Base-by-base conservation (phyloP, 2,888 invertebrate genomes). In the Caenorhabditis doughertyi region DNA sequence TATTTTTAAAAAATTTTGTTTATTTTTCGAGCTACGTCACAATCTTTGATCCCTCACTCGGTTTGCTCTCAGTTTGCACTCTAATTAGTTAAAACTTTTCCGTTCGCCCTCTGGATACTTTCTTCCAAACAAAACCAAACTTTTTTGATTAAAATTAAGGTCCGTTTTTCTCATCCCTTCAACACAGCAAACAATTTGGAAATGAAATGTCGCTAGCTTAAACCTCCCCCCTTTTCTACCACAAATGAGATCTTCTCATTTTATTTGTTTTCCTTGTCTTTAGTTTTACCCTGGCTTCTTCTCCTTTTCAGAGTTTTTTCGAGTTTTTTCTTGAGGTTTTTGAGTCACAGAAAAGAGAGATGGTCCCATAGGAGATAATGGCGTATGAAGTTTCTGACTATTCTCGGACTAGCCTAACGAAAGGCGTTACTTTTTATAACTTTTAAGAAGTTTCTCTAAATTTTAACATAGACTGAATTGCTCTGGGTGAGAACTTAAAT, bases 171-270 rank as follows among this genome's bases (percentile, higher is more conserved):
- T 16, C 25, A 25, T 42, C 2, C 23, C 42, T 27, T 39, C n/a
- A 42, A 13, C 13, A 13, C 23, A 65, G 73, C 73, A 73, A 73
- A 73, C 73, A 73, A 55, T 73, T 73, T 64, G 21, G 35, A 73
- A 72, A 72, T 27, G 72, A 62, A 62, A 72, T 56, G 53, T 44
- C 55, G 42, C 21, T 39, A 5, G 25, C 21, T 29, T 11, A 18
- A 29, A 44, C 55, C 21, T 21, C n/a, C n/a, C n/a, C n/a, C n/a
- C n/a, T n/a, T n/a, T n/a, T n/a, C 56, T 25, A 18, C 27, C 35
- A 5, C n/a, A 55, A 32, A 55, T 55, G 55, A 55, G 55, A 55
- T 32, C 16, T 18, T 51, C 27, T 62, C n/a, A n/a, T n/a, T 72
- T 55, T 73, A 64, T 64, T 73, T 73, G 64, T 64, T 73, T 64